Base-by-base conservation (phyloP, 2,113 vertebrate genomes). In the Corydoras sp. region DNA sequence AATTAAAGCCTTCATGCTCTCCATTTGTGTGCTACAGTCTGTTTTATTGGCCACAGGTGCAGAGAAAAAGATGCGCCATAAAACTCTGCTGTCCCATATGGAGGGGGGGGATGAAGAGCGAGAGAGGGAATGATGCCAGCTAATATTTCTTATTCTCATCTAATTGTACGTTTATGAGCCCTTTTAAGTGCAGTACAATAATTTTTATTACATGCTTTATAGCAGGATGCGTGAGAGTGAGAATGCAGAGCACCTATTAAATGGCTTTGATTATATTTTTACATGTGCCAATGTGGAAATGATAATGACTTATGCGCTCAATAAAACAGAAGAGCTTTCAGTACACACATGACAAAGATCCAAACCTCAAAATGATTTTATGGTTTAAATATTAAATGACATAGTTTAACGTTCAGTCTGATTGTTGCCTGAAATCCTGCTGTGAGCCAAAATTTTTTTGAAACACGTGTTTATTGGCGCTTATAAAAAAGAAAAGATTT, bases 151-250 rank as follows among this genome's bases (percentile, higher is more conserved):
- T 12, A 85, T 79, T 80, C 76, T 78, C 83, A 77, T 82, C 86
- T 88, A 87, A 88, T 89, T 87, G 86, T 83, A 64, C 83, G 88
- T 87, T 88, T 86, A 90, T 78, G 78, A 70, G 18, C 32, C 74
- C 82, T 74, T 63, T 85, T 86, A 82, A 76, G 80, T 80, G 85
- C 76, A 77, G 82, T 77, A 87, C 81, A 80, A 86, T 90, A 84
- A 88, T 83, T 82, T 86, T 88, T 90, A 88, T 88, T 85, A 83
- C 84, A 76, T 74, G 83, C 77, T 87, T 88, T 87, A 88, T 84
- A 82, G 71, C 71, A 72, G 78, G 80, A 76, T 53, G 62, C 35
- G 50, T 18, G 49, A 3, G 58, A 72, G 56, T 1, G 49, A 68
- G 69, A 3, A 55, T 65, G 72, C 49, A 79, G 77, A 75, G 51